Conservation (phyloP, 2,113 vertebrate genomes). For the Anguilla rostrata region DNA sequence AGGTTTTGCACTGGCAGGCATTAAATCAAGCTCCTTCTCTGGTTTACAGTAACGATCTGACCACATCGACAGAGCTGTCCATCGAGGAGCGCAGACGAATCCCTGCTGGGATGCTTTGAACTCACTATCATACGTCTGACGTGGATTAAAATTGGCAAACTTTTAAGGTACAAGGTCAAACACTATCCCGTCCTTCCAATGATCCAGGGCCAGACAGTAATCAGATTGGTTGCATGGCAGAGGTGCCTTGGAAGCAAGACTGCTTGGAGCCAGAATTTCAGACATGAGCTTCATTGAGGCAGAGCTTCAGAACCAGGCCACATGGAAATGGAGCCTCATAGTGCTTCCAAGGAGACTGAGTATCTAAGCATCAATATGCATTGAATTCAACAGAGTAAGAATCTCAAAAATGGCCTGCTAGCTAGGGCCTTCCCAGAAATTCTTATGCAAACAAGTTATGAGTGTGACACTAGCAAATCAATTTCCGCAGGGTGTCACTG, state of each 20-base stretch:
- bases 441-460: not conserved
- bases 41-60: conserved; percentile 54
- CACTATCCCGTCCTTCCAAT: not conserved
- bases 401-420: conserved; percentile 22
- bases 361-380: conserved; percentile 13
- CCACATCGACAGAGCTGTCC: conserved; percentile 49
- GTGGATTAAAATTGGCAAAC: conserved; percentile 55
- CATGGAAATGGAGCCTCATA: conserved; percentile 3
- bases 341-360: conserved; percentile 31
- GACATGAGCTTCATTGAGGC: not conserved
- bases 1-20: conserved; percentile 44
- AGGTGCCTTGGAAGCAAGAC: not conserved
- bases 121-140: conserved; percentile 38
- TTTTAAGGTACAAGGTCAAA: conserved; percentile 52
- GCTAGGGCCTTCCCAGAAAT: conserved; percentile 13
- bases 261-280: too few relatives aligned
- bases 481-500: not conserved
- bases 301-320: not conserved
- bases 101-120: conserved; percentile 42
- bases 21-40: conserved; percentile 45
- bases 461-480: not conserved
- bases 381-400: conserved; percentile 8
- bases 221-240: not conserved
- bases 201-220: not conserved
- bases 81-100: conserved; percentile 32